Conservation (phyloP, 2,113 vertebrate genomes). For the Saimiri boliviensis region DNA sequence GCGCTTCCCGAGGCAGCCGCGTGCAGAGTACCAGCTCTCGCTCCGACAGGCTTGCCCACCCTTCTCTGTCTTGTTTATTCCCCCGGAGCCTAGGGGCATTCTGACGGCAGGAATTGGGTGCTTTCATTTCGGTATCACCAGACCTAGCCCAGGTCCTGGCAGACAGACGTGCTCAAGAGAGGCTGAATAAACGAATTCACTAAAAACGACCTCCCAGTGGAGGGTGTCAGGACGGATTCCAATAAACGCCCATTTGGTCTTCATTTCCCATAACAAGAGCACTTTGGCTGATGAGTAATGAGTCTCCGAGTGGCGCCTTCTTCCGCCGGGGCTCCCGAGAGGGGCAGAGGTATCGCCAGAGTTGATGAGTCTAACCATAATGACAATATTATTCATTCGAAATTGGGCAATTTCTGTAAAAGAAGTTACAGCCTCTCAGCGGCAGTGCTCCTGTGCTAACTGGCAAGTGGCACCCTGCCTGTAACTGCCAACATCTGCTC, state of each 20-base stretch:
- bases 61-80: not conserved
- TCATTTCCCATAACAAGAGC: not conserved
- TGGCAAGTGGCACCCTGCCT: conserved; percentile 17
- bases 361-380: conserved; percentile 41
- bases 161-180: not conserved
- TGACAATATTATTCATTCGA: conserved; percentile 24
- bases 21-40: accelerated
- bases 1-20: not conserved
- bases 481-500: not conserved
- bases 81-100: not conserved
- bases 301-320: not conserved
- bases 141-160: not conserved
- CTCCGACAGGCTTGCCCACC: accelerated
- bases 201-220: accelerated
- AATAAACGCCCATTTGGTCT: not conserved
- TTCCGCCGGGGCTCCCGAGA: not conserved
- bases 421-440: conserved; percentile 27
- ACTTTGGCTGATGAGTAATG: not conserved
- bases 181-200: accelerated
- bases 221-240: not conserved
- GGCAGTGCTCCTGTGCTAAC: conserved; percentile 49
- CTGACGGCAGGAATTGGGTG: not conserved
- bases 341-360: not conserved
- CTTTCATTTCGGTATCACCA: not conserved
- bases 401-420: conserved; percentile 40